A percentile compares a stretch with the other conserved stretches of the same genome.
Conservation (phyloP, 2,888 invertebrate species). For the Strigamia crassipes region DNA sequence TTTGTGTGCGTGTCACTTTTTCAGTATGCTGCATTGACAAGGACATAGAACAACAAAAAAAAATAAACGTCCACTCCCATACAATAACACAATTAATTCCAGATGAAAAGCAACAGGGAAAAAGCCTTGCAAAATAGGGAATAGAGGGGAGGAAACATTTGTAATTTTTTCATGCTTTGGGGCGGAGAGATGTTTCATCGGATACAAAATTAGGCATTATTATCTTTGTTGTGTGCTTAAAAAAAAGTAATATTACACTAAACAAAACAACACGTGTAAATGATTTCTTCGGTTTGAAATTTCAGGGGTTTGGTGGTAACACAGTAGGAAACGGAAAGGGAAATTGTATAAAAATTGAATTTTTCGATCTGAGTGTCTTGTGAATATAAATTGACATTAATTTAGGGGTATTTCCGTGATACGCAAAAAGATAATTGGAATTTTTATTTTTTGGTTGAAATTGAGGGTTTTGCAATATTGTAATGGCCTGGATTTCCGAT, state of each 20-base stretch:
- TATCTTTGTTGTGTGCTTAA: background rate
- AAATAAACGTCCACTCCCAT: conserved; percentile 17
- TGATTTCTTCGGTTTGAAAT: too few relatives aligned
- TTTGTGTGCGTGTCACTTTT: background rate
- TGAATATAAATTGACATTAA: background rate
- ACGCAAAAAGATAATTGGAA: background rate
- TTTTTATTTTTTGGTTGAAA: background rate
- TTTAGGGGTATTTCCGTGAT: background rate
- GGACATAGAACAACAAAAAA: background rate
- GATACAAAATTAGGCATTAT: background rate
- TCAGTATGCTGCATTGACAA: background rate
- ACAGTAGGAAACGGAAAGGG: background rate
- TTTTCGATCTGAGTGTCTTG: background rate
- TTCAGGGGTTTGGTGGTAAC: too few relatives aligned
- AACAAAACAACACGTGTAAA: too few relatives aligned
- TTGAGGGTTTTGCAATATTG: too few relatives aligned
- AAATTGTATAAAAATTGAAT: background rate
- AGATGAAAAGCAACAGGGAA: conserved; percentile 29
- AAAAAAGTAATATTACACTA: too few relatives aligned
- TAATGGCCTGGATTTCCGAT: too few relatives aligned
- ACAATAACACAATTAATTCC: conserved; percentile 33
- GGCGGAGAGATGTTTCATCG: conserved; percentile 21
- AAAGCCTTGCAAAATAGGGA: conserved; percentile 13
- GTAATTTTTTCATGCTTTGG: conserved; percentile 13
- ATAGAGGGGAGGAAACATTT: conserved; percentile 25